Conservation (phyloP, 2,888 invertebrate genomes). For the Brachylomia viminalis region DNA sequence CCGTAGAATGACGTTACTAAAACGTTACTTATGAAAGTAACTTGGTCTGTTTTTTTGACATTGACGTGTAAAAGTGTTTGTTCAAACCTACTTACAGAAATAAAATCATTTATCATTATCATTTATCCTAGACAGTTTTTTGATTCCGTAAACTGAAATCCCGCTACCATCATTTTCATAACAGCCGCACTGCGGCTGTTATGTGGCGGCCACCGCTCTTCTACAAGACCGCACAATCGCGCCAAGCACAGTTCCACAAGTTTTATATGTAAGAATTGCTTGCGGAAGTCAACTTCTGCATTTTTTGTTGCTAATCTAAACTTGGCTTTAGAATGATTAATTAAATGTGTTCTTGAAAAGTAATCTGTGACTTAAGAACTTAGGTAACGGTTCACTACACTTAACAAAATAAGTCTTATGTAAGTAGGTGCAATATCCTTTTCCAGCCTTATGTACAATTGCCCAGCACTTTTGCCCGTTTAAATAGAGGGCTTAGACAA, state of each 20-base stretch:
- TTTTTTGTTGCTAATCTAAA: background rate
- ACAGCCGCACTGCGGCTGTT: too few species aligned
- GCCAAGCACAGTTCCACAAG: background rate
- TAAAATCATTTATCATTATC: too few species aligned
- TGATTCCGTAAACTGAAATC: background rate
- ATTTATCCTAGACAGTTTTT: background rate
- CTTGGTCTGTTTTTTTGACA: background rate
- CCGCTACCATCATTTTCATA: background rate
- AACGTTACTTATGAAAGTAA: background rate
- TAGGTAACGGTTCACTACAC: background rate
- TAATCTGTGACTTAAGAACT: background rate
- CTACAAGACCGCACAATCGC: background rate
- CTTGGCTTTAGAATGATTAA: background rate
- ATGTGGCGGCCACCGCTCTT: background rate
- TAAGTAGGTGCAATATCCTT: background rate
- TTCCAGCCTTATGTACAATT: background rate
- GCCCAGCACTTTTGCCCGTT: background rate
- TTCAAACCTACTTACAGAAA: too few species aligned
- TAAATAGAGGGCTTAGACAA: background rate
- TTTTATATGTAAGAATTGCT: too few species aligned
- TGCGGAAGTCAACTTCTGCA: background rate
- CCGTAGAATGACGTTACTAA: background rate
- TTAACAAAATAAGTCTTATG: background rate
- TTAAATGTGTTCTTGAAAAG: background rate
- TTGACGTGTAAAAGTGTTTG: too few species aligned